Percentiles rank a stretch among this genome's conserved stretches.
phyloP scores from a whole-genome alignment of 2,797 vertebrate genomes.

The Ciconia nigra region DNA sequence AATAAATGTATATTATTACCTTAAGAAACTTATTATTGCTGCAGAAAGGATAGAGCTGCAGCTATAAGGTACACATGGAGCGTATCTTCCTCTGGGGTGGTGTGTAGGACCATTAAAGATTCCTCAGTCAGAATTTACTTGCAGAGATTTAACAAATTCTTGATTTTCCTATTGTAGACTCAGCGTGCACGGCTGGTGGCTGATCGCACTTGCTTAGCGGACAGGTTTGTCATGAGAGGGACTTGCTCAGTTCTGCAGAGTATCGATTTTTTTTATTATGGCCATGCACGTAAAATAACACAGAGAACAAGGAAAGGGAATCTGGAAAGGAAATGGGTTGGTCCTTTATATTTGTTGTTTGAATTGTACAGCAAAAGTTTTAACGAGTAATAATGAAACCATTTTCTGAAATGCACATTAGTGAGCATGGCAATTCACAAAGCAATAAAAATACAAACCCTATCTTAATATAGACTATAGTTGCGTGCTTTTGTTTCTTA shows the following conservation, averaged over 20 bases:
- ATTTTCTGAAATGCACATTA: background rate
- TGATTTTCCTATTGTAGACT: background rate
- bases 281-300: background rate
- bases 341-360: background rate
- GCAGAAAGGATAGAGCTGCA: too few species aligned
- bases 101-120: too few species aligned
- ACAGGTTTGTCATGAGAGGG: too few species aligned
- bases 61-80: too few species aligned
- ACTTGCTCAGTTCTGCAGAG: background rate
- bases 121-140: too few species aligned
- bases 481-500: background rate
- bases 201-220: background rate
- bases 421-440: background rate
- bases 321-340: background rate
- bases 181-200: background rate
- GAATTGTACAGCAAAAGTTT: background rate
- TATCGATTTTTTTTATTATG: background rate
- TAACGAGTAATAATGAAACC: background rate
- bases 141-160: too few species aligned
- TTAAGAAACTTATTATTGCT: too few species aligned
- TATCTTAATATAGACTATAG: background rate
- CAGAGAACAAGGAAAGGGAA: background rate
- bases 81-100: too few species aligned
- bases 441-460: background rate
- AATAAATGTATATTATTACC: too few species aligned